Conservation (phyloP, 2,888 invertebrate genomes). For the Macrophya annulata region DNA sequence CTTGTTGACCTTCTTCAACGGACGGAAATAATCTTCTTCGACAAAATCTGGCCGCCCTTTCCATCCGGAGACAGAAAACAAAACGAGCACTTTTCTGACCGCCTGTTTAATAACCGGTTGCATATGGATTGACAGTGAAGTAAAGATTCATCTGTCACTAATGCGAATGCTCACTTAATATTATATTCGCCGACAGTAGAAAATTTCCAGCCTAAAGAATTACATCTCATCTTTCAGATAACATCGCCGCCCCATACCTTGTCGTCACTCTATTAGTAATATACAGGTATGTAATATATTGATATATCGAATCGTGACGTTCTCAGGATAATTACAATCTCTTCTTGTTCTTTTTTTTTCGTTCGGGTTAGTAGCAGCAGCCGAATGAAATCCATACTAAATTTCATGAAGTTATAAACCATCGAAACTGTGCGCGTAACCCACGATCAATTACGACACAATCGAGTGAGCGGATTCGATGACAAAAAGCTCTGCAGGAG, state of each 20-base stretch:
- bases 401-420: constrained; percentile 30
- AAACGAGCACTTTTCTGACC: constrained; percentile 23
- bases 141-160: constrained; percentile 61
- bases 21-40: neutral
- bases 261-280: constrained; percentile 57
- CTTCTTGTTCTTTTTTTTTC: neutral
- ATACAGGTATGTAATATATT: neutral
- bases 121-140: constrained; percentile 61
- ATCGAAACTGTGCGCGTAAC: neutral
- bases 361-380: neutral
- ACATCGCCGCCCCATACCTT: constrained; percentile 63
- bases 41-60: neutral
- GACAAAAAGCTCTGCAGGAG: constrained; percentile 38
- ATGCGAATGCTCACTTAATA: constrained; percentile 62
- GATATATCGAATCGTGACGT: constrained; percentile 3
- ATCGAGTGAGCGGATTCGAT: constrained; percentile 31
- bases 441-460: constrained; percentile 45
- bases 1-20: neutral
- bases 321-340: constrained; percentile 16
- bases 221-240: constrained; percentile 65
- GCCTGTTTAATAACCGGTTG: constrained; percentile 63
- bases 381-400: neutral
- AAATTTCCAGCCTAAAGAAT: constrained; percentile 59
- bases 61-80: neutral
- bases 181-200: neutral